Evolutionary conservation across 1,140 invertebrate species (phyloP).

Genomic region (Drosophila rhopaloa): DNA sequence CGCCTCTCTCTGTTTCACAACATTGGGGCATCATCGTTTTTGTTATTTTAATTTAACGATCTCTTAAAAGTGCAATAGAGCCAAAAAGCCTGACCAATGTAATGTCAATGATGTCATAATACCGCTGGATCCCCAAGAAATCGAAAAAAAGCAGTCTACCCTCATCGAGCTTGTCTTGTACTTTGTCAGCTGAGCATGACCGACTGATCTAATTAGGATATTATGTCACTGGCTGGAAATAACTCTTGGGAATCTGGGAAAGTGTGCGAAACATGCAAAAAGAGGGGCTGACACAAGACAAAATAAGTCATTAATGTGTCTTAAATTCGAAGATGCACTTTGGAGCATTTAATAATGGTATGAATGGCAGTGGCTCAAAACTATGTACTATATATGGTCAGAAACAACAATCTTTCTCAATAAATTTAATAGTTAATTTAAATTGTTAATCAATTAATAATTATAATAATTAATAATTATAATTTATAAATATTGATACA

Average conservation of each 20-base stretch:
- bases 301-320: neutral
- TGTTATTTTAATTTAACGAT: conserved; percentile 70
- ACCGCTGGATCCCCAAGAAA: conserved; percentile 1
- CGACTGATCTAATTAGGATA: conserved; percentile 57
- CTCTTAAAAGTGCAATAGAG: conserved; percentile 58
- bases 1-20: conserved; percentile 18
- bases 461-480: too few species aligned
- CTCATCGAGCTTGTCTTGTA: conserved; percentile 34
- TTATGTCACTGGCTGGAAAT: conserved; percentile 39
- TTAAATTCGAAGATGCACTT: neutral
- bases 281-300: neutral
- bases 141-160: conserved; percentile 29
- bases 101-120: conserved; percentile 52
- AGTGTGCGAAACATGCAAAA: neutral
- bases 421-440: too few species aligned
- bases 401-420: too few species aligned
- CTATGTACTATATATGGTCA: too few species aligned
- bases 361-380: too few species aligned
- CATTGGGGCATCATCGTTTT: conserved; percentile 38
- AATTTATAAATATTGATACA: too few species aligned
- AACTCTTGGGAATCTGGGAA: neutral
- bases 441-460: too few species aligned
- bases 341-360: neutral
- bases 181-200: conserved; percentile 48
- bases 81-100: conserved; percentile 45